Evolutionary conservation across 2,113 vertebrate species (phyloP).

Genomic region (Ceratotherium simum): DNA sequence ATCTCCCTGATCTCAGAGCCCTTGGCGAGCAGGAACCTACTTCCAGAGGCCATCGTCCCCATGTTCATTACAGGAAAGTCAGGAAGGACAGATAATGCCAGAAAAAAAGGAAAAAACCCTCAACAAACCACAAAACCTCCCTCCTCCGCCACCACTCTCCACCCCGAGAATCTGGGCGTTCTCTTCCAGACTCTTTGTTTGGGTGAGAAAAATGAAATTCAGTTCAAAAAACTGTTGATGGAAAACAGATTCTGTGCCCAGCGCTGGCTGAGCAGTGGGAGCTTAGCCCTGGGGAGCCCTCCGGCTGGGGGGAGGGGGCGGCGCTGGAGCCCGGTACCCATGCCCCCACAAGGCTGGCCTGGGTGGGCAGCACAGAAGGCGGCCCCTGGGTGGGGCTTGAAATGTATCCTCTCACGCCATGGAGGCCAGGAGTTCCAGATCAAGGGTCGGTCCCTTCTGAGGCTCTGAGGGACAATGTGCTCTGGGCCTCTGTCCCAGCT

Average conservation of each 20-base stretch:
- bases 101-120: neutral
- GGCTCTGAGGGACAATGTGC: rapidly evolving
- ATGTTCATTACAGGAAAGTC: neutral
- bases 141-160: rapidly evolving
- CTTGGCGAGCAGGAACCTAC: neutral
- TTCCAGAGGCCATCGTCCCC: neutral
- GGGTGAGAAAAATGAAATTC: conserved; percentile 47
- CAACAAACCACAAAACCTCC: neutral
- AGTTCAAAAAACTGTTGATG: conserved; percentile 49
- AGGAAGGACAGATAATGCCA: neutral
- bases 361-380: neutral
- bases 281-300: neutral
- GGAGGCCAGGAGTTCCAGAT: neutral
- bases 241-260: conserved; percentile 27
- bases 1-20: neutral
- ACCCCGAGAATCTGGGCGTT: neutral
- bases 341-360: rapidly evolving
- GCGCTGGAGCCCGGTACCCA: rapidly evolving
- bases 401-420: rapidly evolving
- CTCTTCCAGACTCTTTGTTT: neutral
- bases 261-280: neutral
- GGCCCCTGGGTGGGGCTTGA: neutral
- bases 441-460: neutral
- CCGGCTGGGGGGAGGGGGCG: too few relatives aligned
- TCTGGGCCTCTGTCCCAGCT: neutral